Percentiles rank a stretch among this genome's conserved stretches.
Conservation (phyloP, 2,797 vertebrate species). For the Eptatretus atami region DNA sequence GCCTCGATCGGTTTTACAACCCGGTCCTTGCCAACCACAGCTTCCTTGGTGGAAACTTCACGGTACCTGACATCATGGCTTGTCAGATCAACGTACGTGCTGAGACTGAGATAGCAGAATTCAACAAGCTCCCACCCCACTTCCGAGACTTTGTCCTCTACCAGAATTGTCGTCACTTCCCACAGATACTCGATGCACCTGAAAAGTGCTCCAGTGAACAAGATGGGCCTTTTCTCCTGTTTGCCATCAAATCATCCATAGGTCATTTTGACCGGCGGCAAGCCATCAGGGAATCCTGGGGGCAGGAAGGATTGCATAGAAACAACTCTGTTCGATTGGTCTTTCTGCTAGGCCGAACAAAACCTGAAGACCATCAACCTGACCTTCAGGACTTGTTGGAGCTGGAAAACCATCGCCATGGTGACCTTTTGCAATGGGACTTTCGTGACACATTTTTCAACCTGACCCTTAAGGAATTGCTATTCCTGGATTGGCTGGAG, state of each 20-base stretch:
- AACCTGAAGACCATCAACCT: constrained; percentile 15
- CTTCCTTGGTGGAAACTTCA: not conserved
- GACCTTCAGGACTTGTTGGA: constrained; percentile 17
- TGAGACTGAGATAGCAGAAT: not conserved
- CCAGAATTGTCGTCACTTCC: constrained; percentile 22
- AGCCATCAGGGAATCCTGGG: constrained; percentile 33
- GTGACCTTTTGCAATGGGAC: constrained; percentile 30
- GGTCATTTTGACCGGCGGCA: constrained; percentile 31
- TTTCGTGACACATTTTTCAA: constrained; percentile 29
- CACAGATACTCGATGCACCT: constrained; percentile 18
- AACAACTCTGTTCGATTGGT: constrained; percentile 11
- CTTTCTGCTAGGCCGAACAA: constrained; percentile 19
- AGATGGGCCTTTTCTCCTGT: constrained; percentile 17
- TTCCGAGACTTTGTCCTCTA: constrained; percentile 22
- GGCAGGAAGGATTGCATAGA: constrained; percentile 11
- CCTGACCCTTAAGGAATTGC: constrained; percentile 25
- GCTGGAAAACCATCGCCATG: constrained; percentile 14
- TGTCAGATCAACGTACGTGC: not conserved
- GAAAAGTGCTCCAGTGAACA: constrained; percentile 14
- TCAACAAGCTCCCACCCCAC: constrained; percentile 12
- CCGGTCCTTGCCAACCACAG: not conserved
- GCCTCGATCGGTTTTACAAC: constrained; percentile 2
- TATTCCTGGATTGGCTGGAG: constrained; percentile 25
- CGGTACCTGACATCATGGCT: not conserved
- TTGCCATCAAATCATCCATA: constrained; percentile 28